Percentiles rank a stretch among this genome's conserved stretches.
phyloP scores from a whole-genome alignment of 2,888 invertebrate genomes.

The Eugnorisma glareosa region DNA sequence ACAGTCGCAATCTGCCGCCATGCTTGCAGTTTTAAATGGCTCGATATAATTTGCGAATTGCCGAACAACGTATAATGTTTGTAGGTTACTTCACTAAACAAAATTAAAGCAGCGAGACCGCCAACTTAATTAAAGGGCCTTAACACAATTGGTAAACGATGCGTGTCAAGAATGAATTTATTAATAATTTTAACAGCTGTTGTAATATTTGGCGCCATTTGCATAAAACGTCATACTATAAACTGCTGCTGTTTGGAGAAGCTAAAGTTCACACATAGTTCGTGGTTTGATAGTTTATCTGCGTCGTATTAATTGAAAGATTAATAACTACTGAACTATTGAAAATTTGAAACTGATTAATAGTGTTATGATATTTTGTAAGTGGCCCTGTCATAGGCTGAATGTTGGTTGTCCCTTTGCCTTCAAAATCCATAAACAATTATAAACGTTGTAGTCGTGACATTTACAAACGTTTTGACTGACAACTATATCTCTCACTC shows the following conservation, averaged over 20 bases:
- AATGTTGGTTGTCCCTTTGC: constrained; percentile 18
- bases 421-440: constrained; percentile 22
- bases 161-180: constrained; percentile 64
- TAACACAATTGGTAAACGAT: constrained; percentile 63
- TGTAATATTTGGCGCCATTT: constrained; percentile 64
- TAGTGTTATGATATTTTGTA: constrained; percentile 16
- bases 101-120: constrained; percentile 45
- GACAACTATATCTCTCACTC: constrained; percentile 15
- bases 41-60: not conserved
- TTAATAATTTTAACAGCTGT: constrained; percentile 51
- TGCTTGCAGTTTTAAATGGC: not conserved
- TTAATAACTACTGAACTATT: constrained; percentile 26
- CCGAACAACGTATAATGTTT: constrained; percentile 4
- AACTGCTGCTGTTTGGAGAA: constrained; percentile 13
- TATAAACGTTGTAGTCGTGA: constrained; percentile 8
- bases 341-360: constrained; percentile 41
- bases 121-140: constrained; percentile 61
- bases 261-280: constrained; percentile 46
- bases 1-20: not conserved
- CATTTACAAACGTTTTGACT: constrained; percentile 1
- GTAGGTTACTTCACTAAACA: constrained; percentile 18
- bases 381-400: constrained; percentile 5
- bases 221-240: constrained; percentile 52
- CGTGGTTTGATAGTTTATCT: constrained; percentile 24
- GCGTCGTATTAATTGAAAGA: constrained; percentile 33